Percentiles rank a stretch among this genome's conserved stretches.
phyloP scores from a whole-genome alignment of 2,888 invertebrate species.

The Lissonota sp. region DNA sequence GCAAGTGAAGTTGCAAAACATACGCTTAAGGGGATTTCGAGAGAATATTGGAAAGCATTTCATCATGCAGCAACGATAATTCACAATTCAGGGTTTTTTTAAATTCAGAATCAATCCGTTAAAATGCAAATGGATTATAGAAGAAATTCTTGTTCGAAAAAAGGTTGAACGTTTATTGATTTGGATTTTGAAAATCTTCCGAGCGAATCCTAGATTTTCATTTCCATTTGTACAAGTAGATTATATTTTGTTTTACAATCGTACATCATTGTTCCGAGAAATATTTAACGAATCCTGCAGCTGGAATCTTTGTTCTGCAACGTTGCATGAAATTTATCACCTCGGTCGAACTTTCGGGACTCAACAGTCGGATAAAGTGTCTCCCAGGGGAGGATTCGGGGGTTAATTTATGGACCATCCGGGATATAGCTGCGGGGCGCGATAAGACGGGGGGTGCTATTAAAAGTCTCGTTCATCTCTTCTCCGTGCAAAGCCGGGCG shows the following conservation, averaged over 20 bases:
- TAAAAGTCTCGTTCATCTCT: conserved; percentile 58
- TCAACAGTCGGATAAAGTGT: conserved; percentile 61
- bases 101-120: background rate
- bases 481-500: conserved; percentile 30
- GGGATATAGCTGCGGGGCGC: conserved; percentile 36
- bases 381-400: conserved; percentile 4
- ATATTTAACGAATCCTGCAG: conserved; percentile 27
- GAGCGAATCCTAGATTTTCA: no score
- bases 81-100: background rate
- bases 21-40: background rate
- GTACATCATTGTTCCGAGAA: conserved; percentile 28
- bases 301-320: conserved; percentile 29
- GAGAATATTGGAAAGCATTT: background rate
- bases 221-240: background rate
- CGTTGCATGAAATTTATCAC: conserved; percentile 51
- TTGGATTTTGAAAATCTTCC: no score
- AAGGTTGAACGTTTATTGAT: no score
- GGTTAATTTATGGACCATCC: conserved; percentile 61
- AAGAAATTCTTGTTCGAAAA: no score
- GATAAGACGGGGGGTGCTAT: conserved; percentile 56
- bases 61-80: no score
- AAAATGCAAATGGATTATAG: no score
- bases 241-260: conserved; percentile 19
- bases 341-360: conserved; percentile 48
- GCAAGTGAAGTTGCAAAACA: background rate